These are phyloP conservation scores for Ceyx margarethae DNA, from an alignment of 2,113 vertebrate species.

Conservation along the genomic window DNA sequence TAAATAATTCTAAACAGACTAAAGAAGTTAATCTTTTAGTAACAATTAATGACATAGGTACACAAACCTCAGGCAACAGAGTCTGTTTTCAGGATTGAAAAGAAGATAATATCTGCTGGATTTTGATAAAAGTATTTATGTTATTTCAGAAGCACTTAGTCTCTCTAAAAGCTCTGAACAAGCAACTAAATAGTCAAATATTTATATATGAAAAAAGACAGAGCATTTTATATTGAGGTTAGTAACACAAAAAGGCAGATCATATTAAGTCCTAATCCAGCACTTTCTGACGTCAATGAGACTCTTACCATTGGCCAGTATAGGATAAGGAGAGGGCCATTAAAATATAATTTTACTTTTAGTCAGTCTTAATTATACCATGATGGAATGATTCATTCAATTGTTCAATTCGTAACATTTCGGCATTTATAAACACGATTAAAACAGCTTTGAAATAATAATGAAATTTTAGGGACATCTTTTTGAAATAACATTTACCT, in stretches of 20 bases:
- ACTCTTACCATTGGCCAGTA: not conserved
- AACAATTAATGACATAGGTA: not conserved
- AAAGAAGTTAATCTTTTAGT: not conserved
- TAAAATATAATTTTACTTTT: conserved; percentile 64
- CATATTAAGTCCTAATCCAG: conserved; percentile 46
- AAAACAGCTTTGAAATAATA: conserved; percentile 52
- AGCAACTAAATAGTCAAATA: not conserved
- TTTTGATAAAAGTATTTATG: conserved; percentile 38
- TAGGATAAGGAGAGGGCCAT: conserved; percentile 31
- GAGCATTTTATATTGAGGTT: not conserved
- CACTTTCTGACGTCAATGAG: conserved; percentile 55
- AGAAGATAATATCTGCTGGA: not conserved
- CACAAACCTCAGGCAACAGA: not conserved
- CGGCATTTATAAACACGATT: conserved; percentile 57
- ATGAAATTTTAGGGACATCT: conserved; percentile 33
- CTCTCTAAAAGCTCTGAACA: not conserved
- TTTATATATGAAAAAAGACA: not conserved
- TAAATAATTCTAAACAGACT: not conserved
- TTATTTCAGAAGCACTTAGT: not conserved
- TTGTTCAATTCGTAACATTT: conserved; percentile 58
- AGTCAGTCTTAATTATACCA: conserved; percentile 56
- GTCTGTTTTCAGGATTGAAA: conserved; percentile 39
- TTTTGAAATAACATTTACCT: conserved; percentile 51
- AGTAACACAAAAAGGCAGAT: conserved; percentile 23
- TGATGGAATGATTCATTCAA: conserved; percentile 60